Evolutionary conservation across 2,888 invertebrate genomes (phyloP), one percentile per base, ranked within the genome.

Genomic region (Sylvicola fuscatus): DNA sequence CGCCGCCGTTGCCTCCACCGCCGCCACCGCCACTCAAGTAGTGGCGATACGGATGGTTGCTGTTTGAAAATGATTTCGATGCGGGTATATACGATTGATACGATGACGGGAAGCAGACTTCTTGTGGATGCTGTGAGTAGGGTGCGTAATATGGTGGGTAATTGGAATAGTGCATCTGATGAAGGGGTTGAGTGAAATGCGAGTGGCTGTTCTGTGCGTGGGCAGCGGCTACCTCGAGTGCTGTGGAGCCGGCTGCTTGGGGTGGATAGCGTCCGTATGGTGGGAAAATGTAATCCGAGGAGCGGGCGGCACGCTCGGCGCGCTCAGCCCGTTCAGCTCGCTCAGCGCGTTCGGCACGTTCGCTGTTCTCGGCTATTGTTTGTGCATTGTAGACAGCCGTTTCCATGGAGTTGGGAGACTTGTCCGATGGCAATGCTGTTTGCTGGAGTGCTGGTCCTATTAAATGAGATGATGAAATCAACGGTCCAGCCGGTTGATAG

Each of bases 401-500:
- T 8, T 21, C 21, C 21, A 21, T 21, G 21, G 21, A 21, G 21
- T 4, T 6, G 21, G 21, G 21, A 4, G 21, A 21, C 21, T 21
- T 21, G 4, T 4, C 21, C 5, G 21, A 21, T 21, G 4, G 21
- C 21, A 21, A 6, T 21, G 8, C 21, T 4, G 21, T 21, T 21
- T 21, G 21, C 8, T 21, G 21, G 5, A 21, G 8, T 21, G 21
- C 14, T 41, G 65, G 56, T 40, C 66, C 64, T 44, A 53, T 48
- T 41, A 69, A 66, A 44, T 66, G 65, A 47, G 76, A 72, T 45
- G 72, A 75, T 8, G 21, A 6, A 52, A 87, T 86, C 57, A 87
- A 67, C 46, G 89, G 87, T 43, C 87, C 87, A 47, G 87, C 86
- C 47, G 87, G 87, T 64, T 87, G 87, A 64, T 86, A 87, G 57